Conservation (phyloP, 2,888 invertebrate genomes). For the Seira musarum region DNA sequence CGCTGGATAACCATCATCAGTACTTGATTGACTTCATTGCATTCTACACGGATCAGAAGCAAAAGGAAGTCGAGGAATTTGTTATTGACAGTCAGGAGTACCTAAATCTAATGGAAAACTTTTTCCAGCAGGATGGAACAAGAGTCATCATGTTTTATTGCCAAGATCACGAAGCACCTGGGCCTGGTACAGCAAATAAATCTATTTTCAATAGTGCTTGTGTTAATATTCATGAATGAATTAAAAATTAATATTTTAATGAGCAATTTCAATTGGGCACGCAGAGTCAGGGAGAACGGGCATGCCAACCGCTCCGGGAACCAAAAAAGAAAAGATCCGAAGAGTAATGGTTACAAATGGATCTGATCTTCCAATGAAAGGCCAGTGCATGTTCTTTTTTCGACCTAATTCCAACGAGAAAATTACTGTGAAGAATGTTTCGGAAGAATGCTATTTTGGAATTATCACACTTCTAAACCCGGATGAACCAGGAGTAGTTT, state of each 20-base stretch:
- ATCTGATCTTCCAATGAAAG: conserved; percentile 76
- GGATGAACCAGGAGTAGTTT: conserved; percentile 70
- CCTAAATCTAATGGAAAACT: conserved; percentile 77
- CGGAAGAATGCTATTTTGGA: conserved; percentile 75
- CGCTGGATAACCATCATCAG: conserved; percentile 76
- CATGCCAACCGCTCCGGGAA: conserved; percentile 47
- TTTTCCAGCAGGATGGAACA: conserved; percentile 78
- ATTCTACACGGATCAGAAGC: conserved; percentile 72
- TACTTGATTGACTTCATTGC: conserved; percentile 81
- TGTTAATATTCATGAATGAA: neutral
- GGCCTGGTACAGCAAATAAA: conserved; percentile 77
- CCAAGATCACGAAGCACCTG: conserved; percentile 79
- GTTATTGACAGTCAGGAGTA: conserved; percentile 80
- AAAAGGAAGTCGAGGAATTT: conserved; percentile 79
- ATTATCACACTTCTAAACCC: conserved; percentile 71
- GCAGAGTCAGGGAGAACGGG: conserved; percentile 77
- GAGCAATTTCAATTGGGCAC: neutral
- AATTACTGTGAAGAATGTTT: conserved; percentile 79
- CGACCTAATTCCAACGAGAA: conserved; percentile 77
- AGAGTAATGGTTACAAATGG: conserved; percentile 78
- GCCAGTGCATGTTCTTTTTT: conserved; percentile 81
- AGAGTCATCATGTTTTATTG: conserved; percentile 80
- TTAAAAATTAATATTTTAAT: conserved; percentile 1
- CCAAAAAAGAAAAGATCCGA: conserved; percentile 68
- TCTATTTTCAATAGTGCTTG: neutral